Conservation (phyloP, 2,113 vertebrate species). For the Podilymbus podiceps region DNA sequence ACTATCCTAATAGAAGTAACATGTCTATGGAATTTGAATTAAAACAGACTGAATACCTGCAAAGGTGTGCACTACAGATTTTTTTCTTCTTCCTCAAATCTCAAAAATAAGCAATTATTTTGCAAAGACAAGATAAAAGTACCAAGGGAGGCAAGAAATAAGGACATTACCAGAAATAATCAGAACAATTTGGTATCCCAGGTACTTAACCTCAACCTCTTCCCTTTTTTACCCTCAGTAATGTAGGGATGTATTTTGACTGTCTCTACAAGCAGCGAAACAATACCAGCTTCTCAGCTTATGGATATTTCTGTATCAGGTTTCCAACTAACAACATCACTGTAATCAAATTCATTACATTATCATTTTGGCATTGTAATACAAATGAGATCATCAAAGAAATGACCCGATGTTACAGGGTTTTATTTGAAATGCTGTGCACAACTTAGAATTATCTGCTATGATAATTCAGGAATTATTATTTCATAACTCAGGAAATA, state of each 20-base stretch:
- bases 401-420: not conserved
- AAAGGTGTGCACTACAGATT: conserved; percentile 30
- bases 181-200: not conserved
- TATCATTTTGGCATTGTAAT: not conserved
- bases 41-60: conserved; percentile 52
- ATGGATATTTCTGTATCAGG: not conserved
- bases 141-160: not conserved
- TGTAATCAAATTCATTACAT: not conserved
- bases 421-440: not conserved
- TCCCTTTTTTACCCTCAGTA: not conserved
- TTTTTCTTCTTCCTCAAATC: not conserved
- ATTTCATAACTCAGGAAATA: conserved; percentile 48
- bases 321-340: not conserved
- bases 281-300: not conserved
- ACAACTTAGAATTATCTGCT: conserved; percentile 21
- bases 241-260: not conserved
- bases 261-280: not conserved
- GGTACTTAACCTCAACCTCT: not conserved
- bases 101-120: conserved; percentile 12
- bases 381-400: not conserved
- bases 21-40: conserved; percentile 59
- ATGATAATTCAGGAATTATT: not conserved
- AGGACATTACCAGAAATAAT: not conserved
- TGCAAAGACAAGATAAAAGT: not conserved
- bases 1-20: conserved; percentile 39